Evolutionary conservation across 2,888 invertebrate species (phyloP).

Genomic region (Drosophila silvestris): DNA sequence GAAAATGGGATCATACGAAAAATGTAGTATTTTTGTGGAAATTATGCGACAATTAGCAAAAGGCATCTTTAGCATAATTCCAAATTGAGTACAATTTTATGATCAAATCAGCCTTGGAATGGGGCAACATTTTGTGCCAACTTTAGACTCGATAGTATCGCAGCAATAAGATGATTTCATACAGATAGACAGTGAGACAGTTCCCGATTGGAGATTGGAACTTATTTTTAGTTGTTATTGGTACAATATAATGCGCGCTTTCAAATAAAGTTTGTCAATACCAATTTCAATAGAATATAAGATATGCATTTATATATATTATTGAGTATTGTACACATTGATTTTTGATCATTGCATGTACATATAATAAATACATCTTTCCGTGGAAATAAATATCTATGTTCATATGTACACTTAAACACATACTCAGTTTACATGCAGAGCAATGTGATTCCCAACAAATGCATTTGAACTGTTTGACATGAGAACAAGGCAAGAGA

Average conservation of each 20-base stretch:
- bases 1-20: neutral
- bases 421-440: neutral
- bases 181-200: neutral
- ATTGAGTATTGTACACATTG: neutral
- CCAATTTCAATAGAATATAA: neutral
- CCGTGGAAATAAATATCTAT: neutral
- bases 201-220: neutral
- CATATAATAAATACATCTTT: neutral
- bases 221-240: neutral
- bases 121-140: rapidly evolving
- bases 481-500: neutral
- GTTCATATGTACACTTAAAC: neutral
- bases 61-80: too few relatives aligned
- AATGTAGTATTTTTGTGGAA: neutral
- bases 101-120: neutral
- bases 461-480: conserved; percentile 49
- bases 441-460: conserved; percentile 38
- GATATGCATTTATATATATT: neutral
- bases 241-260: neutral
- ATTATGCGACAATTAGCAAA: neutral
- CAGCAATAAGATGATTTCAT: neutral
- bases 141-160: neutral
- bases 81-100: neutral
- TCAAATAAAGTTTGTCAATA: neutral
- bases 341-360: neutral